phyloP scores from a whole-genome alignment of 2,113 vertebrate genomes.

The Rhinichthys klamathensis region DNA sequence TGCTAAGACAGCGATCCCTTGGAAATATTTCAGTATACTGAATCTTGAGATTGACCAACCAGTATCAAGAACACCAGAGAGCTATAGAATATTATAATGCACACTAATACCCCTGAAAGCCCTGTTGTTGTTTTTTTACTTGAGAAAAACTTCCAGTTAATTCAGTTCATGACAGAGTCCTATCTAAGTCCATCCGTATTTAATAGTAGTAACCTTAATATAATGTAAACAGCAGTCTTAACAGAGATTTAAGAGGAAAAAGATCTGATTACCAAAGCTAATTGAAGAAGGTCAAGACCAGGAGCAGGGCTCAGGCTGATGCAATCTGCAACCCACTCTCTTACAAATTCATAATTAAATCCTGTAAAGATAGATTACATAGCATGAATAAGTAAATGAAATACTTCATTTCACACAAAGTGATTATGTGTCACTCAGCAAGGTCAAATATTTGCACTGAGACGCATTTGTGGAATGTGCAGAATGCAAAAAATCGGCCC shows the following conservation, averaged over 20 bases:
- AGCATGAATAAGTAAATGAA: slow-evolving; percentile 66
- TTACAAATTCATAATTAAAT: neutral
- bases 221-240: neutral
- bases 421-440: slow-evolving; percentile 76
- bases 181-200: neutral
- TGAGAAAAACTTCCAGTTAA: neutral
- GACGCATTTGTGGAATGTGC: slow-evolving; percentile 67
- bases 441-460: slow-evolving; percentile 75
- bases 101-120: neutral
- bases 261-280: neutral
- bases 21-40: neutral
- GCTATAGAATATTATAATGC: neutral
- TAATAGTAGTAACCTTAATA: neutral
- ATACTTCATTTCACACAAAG: slow-evolving; percentile 67
- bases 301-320: neutral
- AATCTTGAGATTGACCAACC: neutral
- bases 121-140: neutral
- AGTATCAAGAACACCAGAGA: neutral
- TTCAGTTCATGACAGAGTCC: neutral
- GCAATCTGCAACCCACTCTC: neutral
- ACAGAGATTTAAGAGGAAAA: neutral
- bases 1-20: neutral
- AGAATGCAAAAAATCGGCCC: slow-evolving; percentile 67
- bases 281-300: neutral
- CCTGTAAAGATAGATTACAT: slow-evolving; percentile 29